phyloP scores from a whole-genome alignment of 2,888 invertebrate genomes.

The Campoletis raptor region DNA sequence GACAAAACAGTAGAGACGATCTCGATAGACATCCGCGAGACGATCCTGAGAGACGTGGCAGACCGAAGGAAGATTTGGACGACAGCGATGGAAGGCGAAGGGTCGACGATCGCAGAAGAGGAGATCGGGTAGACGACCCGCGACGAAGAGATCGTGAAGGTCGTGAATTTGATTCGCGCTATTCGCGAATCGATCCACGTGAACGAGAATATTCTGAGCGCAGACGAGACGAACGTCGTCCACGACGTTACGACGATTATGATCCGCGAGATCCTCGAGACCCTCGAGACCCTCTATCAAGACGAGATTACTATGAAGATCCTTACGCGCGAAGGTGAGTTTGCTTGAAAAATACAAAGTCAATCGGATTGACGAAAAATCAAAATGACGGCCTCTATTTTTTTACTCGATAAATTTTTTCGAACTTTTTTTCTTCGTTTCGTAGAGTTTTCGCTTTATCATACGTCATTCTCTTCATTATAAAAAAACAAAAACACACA shows the following conservation, averaged over 20 bases:
- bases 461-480: no score
- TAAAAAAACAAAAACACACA: no score
- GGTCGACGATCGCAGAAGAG: constrained; percentile 77
- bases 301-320: constrained; percentile 82
- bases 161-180: constrained; percentile 81
- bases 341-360: neutral
- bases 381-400: no score
- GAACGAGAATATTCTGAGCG: constrained; percentile 80
- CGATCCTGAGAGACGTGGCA: constrained; percentile 78
- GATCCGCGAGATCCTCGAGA: constrained; percentile 77
- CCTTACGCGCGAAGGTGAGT: constrained; percentile 80
- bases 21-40: constrained; percentile 80
- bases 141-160: constrained; percentile 72
- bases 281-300: constrained; percentile 76
- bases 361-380: neutral
- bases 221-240: constrained; percentile 80
- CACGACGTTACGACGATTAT: constrained; percentile 81
- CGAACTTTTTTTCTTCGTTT: no score
- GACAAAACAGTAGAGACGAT: constrained; percentile 81
- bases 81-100: constrained; percentile 79
- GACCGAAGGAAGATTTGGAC: constrained; percentile 80
- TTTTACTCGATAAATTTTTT: no score
- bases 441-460: no score
- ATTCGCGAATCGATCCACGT: constrained; percentile 71
- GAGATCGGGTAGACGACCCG: constrained; percentile 76